These are phyloP conservation scores for Microtus californicus DNA, from an alignment of 2,797 vertebrate species.

Conservation along the genomic window DNA sequence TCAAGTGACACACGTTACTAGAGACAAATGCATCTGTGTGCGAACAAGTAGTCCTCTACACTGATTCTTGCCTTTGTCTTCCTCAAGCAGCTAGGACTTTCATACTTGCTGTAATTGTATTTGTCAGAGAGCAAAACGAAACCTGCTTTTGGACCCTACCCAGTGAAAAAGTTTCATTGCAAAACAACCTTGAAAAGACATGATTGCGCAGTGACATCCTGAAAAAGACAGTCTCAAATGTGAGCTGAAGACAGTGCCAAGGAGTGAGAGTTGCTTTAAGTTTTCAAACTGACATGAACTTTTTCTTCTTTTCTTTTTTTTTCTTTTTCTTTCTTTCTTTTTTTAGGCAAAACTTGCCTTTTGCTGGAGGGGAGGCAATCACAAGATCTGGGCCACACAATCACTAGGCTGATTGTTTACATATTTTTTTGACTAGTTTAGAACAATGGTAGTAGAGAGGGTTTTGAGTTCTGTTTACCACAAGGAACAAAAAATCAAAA, in stretches of 20 bases:
- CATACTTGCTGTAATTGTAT: slow-evolving; percentile 43
- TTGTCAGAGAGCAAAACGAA: slow-evolving; percentile 56
- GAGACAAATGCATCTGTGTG: neutral
- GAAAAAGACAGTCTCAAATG: neutral
- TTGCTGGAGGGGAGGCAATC: slow-evolving; percentile 64
- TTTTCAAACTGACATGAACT: slow-evolving; percentile 54
- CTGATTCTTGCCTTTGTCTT: neutral
- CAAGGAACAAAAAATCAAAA: slow-evolving; percentile 84
- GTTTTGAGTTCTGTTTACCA: slow-evolving; percentile 84
- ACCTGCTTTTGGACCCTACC: slow-evolving; percentile 22
- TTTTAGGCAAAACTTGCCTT: slow-evolving; percentile 19
- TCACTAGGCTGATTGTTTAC: slow-evolving; percentile 67
- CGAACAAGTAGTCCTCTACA: neutral
- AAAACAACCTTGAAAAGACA: slow-evolving; percentile 53
- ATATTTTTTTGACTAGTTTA: slow-evolving; percentile 78
- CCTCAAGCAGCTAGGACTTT: slow-evolving; percentile 17
- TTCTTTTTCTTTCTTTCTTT: no score
- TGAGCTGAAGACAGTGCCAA: neutral
- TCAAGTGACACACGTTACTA: neutral
- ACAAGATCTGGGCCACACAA: slow-evolving; percentile 68
- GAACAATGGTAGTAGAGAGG: slow-evolving; percentile 76
- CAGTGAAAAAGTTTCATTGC: slow-evolving; percentile 52
- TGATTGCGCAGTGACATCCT: neutral
- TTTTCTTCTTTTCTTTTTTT: neutral
- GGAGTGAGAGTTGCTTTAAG: slow-evolving; percentile 35